Conservation (phyloP, 2,888 invertebrate species). For the Mythimna pallens region DNA sequence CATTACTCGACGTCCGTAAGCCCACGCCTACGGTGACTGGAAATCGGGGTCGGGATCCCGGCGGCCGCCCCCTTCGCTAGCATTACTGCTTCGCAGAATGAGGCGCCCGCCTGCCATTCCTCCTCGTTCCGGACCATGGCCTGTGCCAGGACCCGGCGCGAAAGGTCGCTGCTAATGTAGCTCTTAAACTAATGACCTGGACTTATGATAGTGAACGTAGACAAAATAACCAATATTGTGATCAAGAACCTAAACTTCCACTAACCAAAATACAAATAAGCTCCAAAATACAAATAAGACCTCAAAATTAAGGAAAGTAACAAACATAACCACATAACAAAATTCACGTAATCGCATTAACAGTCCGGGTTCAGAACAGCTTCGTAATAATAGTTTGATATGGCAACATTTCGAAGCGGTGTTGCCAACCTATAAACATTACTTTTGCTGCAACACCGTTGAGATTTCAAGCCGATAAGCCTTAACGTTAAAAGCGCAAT, state of each 20-base stretch:
- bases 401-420: slow-evolving; percentile 48
- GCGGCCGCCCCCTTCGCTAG: no score
- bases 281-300: slow-evolving; percentile 10
- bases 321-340: slow-evolving; percentile 35
- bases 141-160: no score
- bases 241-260: neutral
- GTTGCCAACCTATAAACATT: slow-evolving; percentile 59
- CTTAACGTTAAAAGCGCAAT: slow-evolving; percentile 70
- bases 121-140: no score
- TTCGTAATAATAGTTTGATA: slow-evolving; percentile 54
- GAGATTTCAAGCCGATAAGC: slow-evolving; percentile 64
- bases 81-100: no score
- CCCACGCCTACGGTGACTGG: no score
- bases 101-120: no score
- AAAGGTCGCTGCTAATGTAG: no score
- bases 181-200: no score
- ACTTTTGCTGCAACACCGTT: slow-evolving; percentile 63
- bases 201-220: neutral
- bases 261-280: slow-evolving; percentile 2
- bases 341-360: slow-evolving; percentile 39
- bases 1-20: no score
- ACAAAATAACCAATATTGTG: neutral
- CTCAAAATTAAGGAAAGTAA: slow-evolving; percentile 28
- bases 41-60: no score
- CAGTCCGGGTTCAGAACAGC: slow-evolving; percentile 41